Evolutionary conservation across 2,888 invertebrate genomes (phyloP).

Genomic region (Pseudococcus longispinus): DNA sequence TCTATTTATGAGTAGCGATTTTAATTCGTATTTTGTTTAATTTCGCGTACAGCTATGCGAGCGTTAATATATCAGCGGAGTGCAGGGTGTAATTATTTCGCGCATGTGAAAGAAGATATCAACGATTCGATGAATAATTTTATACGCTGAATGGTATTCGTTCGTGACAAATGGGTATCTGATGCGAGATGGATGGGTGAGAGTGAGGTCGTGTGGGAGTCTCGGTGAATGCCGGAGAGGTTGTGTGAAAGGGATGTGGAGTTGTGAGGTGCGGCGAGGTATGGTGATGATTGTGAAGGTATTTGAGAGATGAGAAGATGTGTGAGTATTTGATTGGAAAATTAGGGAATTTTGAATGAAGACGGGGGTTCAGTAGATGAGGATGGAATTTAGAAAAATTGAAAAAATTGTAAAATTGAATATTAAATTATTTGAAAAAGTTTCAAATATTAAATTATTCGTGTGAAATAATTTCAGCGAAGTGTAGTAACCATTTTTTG

Average conservation of each 20-base stretch:
- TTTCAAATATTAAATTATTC: too few relatives aligned
- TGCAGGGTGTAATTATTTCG: not conserved
- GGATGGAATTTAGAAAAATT: too few relatives aligned
- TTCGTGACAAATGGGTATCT: not conserved
- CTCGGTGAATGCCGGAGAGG: not conserved
- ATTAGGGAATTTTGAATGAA: too few relatives aligned
- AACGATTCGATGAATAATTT: slow-evolving; percentile 5
- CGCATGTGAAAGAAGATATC: not conserved
- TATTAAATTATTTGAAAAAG: too few relatives aligned
- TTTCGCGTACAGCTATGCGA: not conserved
- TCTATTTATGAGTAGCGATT: not conserved
- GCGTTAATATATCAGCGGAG: not conserved
- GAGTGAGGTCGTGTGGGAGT: not conserved
- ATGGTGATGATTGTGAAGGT: too few relatives aligned
- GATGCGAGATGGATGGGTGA: not conserved
- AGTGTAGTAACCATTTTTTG: too few relatives aligned
- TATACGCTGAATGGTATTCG: not conserved
- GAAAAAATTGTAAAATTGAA: too few relatives aligned
- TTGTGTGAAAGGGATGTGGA: not conserved
- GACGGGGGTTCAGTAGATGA: too few relatives aligned
- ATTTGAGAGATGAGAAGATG: too few relatives aligned
- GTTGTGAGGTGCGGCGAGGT: too few relatives aligned
- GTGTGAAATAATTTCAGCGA: too few relatives aligned
- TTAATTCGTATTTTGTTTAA: not conserved
- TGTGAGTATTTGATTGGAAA: too few relatives aligned